Evolutionary conservation across 1,140 invertebrate species (phyloP).

Genomic region (Aphidius gifuensis): DNA sequence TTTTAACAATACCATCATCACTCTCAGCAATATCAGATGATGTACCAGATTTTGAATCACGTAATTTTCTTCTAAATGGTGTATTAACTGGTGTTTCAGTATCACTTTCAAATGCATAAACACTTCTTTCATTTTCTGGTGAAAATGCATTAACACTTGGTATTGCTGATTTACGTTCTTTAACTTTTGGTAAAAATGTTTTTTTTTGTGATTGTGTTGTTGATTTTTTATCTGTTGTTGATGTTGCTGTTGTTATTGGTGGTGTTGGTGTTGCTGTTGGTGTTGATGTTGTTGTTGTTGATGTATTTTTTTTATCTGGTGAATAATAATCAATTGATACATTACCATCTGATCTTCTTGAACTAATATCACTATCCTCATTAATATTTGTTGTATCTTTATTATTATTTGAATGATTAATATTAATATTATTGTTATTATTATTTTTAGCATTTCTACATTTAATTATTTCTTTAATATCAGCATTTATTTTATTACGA

Average conservation of each 20-base stretch:
- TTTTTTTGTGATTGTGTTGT: constrained; percentile 45
- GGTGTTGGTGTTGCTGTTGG: constrained; percentile 47
- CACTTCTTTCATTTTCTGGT: constrained; percentile 67
- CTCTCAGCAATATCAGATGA: constrained; percentile 14
- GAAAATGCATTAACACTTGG: constrained; percentile 64
- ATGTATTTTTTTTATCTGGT: constrained; percentile 35
- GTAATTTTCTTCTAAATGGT: constrained; percentile 58
- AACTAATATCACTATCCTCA: constrained; percentile 36
- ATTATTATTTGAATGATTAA: constrained; percentile 13
- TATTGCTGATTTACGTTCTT: constrained; percentile 46
- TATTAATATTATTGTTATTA: constrained; percentile 28
- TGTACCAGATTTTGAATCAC: constrained; percentile 37
- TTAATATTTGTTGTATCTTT: neutral
- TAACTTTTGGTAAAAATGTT: constrained; percentile 57
- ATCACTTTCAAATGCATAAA: constrained; percentile 69
- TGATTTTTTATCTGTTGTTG: neutral
- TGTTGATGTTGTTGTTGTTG: constrained; percentile 43
- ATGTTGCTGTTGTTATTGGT: neutral
- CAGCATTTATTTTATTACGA: constrained; percentile 30
- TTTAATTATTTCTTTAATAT: constrained; percentile 34
- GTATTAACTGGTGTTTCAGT: constrained; percentile 56
- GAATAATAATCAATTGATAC: constrained; percentile 31
- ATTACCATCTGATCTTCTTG: constrained; percentile 32
- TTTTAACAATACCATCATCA: constrained; percentile 16
- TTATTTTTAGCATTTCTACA: constrained; percentile 26